Evolutionary conservation across 2,797 vertebrate genomes (phyloP), one percentile per base, ranked within the genome.

Genomic region (Amblyopsis hoosieri): DNA sequence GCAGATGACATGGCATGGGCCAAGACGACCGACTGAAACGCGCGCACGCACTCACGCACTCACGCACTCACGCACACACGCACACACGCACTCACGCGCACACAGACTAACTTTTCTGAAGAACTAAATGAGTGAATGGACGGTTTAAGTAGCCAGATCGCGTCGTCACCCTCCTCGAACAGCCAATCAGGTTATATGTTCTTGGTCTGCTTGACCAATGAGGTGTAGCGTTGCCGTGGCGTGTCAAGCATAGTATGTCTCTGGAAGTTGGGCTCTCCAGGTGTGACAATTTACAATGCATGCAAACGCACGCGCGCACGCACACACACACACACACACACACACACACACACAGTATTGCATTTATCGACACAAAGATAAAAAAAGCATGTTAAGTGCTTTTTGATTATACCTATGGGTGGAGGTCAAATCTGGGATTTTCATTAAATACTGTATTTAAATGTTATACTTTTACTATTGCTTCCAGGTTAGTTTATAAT

Each of bases 1-100:
- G 88, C 88, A 9, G 93, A 94, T 13, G 91, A 93, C 81, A 63
- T 94, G 85, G 88, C 82, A 1, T 92, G 93, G 93, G 87, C 90
- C 45, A 91, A 93, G 84, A 93, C 87, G 79, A 92, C 85, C 0
- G 85, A 91, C 74, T 91, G 75, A 90, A 54, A 57, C 23, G 61
- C 47, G 62, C 12, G 3, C 23, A 23, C 55, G 12, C 76, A 72
- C 3, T 87, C 8, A 50, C 80, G 47, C 51, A 85, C 79, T 56
- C 19, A 42, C 52, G 10, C 76, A 73, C 3, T 86, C 8, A 50
- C 80, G 47, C 51, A 85, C 79, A 57, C 86, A 90, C 52, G 29
- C 37, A 47, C 47, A 33, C 17, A 48, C 52, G 23, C 23, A 23
- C 19, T 23, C 23, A 23, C 19, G 17, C 17, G 1, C 17, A 1